phyloP scores from a whole-genome alignment of 2,797 vertebrate genomes.

The Semaprochilodus insignis region DNA sequence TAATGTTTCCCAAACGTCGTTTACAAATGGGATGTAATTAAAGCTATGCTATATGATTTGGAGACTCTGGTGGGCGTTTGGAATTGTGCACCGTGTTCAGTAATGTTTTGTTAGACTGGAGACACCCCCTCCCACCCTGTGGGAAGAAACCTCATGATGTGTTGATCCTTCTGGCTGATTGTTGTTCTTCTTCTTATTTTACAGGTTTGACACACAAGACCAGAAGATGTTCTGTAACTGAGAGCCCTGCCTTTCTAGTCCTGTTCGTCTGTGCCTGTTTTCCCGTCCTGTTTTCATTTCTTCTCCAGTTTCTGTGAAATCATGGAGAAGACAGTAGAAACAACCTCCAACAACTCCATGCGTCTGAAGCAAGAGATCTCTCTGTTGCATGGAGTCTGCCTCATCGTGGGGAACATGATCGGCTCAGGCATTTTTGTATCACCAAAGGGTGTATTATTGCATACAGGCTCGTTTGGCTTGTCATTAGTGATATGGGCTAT shows the following conservation, averaged over 20 bases:
- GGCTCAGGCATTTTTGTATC: conserved; percentile 85
- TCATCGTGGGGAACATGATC: conserved; percentile 86
- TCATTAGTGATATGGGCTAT: conserved; percentile 81
- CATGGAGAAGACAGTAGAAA: conserved; percentile 71
- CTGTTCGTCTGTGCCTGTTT: not conserved
- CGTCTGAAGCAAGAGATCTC: conserved; percentile 84
- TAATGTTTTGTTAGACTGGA: too few species aligned
- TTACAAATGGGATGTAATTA: too few species aligned
- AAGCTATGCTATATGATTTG: too few species aligned
- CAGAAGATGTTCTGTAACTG: not conserved
- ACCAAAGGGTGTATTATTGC: conserved; percentile 80
- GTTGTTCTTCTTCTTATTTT: not conserved
- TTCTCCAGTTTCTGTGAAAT: conserved; percentile 15
- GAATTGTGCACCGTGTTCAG: too few species aligned
- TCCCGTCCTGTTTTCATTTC: not conserved
- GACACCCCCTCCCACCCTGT: too few species aligned
- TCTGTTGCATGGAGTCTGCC: conserved; percentile 82
- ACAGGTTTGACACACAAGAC: not conserved
- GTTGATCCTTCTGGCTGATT: not conserved
- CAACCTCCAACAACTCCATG: conserved; percentile 65
- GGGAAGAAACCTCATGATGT: not conserved
- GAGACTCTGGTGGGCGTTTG: too few species aligned
- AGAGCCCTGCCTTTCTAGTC: not conserved
- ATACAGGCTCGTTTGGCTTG: conserved; percentile 81
- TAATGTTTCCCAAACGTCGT: too few species aligned